Percentiles rank a stretch among this genome's conserved stretches.
These are phyloP conservation scores for Forficula auricularia DNA, from an alignment of 1,140 invertebrate genomes.

Conservation along the genomic window DNA sequence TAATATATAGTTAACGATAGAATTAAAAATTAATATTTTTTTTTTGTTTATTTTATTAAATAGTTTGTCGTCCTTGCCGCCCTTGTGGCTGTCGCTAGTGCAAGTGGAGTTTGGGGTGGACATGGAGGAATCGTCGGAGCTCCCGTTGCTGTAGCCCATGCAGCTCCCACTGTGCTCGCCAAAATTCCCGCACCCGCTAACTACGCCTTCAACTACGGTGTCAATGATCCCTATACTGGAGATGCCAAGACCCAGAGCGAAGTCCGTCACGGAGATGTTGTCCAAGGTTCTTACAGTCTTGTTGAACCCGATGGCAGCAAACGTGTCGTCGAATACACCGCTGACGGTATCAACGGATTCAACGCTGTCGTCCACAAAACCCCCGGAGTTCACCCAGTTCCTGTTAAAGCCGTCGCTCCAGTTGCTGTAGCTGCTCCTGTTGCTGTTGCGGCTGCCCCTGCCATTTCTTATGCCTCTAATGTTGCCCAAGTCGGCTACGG, in stretches of 20 bases:
- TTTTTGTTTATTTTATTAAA: no score
- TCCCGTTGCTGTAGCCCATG: conserved; percentile 3
- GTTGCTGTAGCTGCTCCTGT: conserved; percentile 11
- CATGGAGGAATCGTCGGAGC: background rate
- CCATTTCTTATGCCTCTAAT: conserved; percentile 3
- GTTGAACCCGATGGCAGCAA: no score
- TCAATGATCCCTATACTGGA: conserved; percentile 33
- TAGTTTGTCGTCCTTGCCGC: background rate
- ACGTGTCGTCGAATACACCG: no score
- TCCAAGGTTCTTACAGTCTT: conserved; percentile 29
- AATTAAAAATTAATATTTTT: no score
- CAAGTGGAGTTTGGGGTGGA: background rate
- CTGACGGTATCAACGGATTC: conserved; percentile 29
- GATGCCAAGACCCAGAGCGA: conserved; percentile 25
- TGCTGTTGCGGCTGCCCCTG: background rate
- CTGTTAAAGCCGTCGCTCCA: conserved; percentile 23
- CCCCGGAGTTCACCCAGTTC: no score
- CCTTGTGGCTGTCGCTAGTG: background rate
- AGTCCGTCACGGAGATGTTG: conserved; percentile 29
- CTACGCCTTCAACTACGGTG: conserved; percentile 33
- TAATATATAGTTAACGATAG: no score
- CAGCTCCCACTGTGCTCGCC: conserved; percentile 3
- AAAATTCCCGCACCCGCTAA: conserved; percentile 23
- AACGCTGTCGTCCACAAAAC: conserved; percentile 32
- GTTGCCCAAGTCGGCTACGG: no score